Conservation (phyloP, 2,888 invertebrate species). For the Drosophila sordidapex region DNA sequence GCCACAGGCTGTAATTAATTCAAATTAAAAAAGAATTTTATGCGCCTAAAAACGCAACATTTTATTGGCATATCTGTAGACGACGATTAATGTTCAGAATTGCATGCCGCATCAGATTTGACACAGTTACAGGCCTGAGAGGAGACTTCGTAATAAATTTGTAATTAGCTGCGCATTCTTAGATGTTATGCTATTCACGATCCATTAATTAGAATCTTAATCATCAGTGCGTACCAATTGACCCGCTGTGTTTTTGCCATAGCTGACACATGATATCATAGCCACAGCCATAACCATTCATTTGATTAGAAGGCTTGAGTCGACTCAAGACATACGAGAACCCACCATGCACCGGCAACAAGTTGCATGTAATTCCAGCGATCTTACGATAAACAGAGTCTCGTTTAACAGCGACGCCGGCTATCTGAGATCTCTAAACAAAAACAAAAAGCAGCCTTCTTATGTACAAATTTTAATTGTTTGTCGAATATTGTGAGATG, state of each 20-base stretch:
- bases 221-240: conserved; percentile 33
- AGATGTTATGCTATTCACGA: conserved; percentile 2
- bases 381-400: conserved; percentile 35
- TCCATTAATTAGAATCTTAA: conserved; percentile 44
- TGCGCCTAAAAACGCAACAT: not conserved
- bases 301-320: conserved; percentile 4
- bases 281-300: conserved; percentile 13
- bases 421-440: conserved; percentile 42
- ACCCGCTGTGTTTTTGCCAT: conserved; percentile 26
- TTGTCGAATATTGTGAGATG: conserved; percentile 17
- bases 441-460: not conserved
- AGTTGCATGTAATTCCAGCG: conserved; percentile 29
- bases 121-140: conserved; percentile 2
- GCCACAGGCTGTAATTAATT: not conserved
- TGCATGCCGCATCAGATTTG: conserved; percentile 1
- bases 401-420: conserved; percentile 18
- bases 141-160: not conserved
- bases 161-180: conserved; percentile 14
- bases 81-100: not conserved
- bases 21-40: not conserved
- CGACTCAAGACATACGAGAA: conserved; percentile 9
- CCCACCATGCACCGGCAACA: conserved; percentile 5
- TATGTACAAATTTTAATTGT: conserved; percentile 17
- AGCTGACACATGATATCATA: conserved; percentile 53
- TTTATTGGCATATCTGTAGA: not conserved